phyloP scores from a whole-genome alignment of 1,140 invertebrate genomes.

The Atta colombica region DNA sequence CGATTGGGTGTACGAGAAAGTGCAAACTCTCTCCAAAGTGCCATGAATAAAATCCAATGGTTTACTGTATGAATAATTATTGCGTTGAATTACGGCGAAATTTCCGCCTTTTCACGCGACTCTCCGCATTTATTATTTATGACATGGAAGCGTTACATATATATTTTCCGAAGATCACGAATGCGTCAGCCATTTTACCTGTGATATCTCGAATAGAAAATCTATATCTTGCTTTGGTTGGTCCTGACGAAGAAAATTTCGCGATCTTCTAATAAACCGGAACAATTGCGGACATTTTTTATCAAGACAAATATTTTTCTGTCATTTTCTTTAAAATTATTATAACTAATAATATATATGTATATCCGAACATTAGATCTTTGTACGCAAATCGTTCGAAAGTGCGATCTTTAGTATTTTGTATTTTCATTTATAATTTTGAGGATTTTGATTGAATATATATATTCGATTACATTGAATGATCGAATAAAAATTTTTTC shows the following conservation, averaged over 20 bases:
- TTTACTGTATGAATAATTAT: constrained; percentile 45
- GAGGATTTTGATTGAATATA: constrained; percentile 75
- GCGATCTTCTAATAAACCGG: constrained; percentile 27
- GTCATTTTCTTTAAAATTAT: constrained; percentile 63
- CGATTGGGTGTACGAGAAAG: constrained; percentile 91
- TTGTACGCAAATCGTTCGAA: constrained; percentile 31
- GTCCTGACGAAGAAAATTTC: constrained; percentile 55
- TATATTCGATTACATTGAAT: constrained; percentile 59
- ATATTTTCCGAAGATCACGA: constrained; percentile 76
- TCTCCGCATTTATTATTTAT: constrained; percentile 81
- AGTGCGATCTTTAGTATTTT: constrained; percentile 76
- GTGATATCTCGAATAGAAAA: constrained; percentile 82
- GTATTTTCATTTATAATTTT: constrained; percentile 78
- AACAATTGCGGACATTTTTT: constrained; percentile 38
- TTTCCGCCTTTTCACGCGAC: constrained; percentile 66
- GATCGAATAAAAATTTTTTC: constrained; percentile 76
- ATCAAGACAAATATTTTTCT: constrained; percentile 53
- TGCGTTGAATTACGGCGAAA: constrained; percentile 64
- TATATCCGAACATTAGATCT: constrained; percentile 7
- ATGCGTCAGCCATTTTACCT: constrained; percentile 83
- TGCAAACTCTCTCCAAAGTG: constrained; percentile 90
- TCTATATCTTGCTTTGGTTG: constrained; percentile 63
- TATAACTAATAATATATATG: constrained; percentile 60
- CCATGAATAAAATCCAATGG: constrained; percentile 85
- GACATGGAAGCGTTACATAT: constrained; percentile 73